These are phyloP conservation scores for Coilia nasus DNA, from an alignment of 2,797 vertebrate genomes.

Conservation along the genomic window DNA sequence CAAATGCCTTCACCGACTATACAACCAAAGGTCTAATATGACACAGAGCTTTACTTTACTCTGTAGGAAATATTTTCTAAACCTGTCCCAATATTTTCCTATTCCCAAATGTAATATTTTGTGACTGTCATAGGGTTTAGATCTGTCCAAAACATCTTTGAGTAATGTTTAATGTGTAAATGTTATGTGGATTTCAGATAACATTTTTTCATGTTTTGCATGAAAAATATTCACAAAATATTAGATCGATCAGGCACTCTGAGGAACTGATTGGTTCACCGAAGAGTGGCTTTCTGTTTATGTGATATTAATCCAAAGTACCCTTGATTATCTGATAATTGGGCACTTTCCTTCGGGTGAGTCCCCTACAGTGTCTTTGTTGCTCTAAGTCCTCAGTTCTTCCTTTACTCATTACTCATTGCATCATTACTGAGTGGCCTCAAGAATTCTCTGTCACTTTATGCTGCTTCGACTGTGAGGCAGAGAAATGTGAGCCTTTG, in stretches of 20 bases:
- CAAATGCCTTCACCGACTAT: slow-evolving; percentile 28
- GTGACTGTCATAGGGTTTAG: not conserved
- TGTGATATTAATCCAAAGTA: not conserved
- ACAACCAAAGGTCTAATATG: not conserved
- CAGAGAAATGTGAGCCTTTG: not conserved
- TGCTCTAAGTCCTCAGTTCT: not conserved
- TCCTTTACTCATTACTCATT: too few species aligned
- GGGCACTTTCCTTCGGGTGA: not conserved
- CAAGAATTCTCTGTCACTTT: not conserved
- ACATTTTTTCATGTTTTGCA: not conserved
- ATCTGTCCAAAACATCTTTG: not conserved
- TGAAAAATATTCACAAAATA: too few species aligned
- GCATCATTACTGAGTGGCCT: not conserved
- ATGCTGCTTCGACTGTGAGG: not conserved
- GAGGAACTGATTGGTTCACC: not conserved
- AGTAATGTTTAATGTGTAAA: too few species aligned
- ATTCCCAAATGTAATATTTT: not conserved
- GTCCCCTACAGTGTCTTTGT: not conserved
- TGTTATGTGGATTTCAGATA: not conserved
- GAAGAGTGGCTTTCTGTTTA: not conserved
- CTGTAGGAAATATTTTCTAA: not conserved
- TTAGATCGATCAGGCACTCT: not conserved
- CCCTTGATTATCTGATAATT: not conserved
- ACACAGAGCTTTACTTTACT: slow-evolving; percentile 4
- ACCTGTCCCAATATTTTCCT: not conserved